Evolutionary conservation across 1,140 invertebrate species (phyloP).

Genomic region (Pectinophora gossypiella): DNA sequence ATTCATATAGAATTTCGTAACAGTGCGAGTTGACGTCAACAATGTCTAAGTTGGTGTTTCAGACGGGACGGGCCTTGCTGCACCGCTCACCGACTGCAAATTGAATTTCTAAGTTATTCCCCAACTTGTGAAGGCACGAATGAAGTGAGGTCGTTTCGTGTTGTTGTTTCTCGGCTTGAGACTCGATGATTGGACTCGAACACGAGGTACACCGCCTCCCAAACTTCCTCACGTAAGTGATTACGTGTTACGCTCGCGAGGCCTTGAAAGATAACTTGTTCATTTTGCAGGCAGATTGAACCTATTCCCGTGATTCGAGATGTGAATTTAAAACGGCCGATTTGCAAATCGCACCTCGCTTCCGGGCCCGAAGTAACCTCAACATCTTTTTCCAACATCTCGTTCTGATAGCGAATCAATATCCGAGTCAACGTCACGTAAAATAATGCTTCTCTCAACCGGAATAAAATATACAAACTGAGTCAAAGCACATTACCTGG

Average conservation of each 20-base stretch:
- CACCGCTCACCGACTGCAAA: constrained; percentile 35
- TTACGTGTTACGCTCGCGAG: constrained; percentile 20
- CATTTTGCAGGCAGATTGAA: constrained; percentile 21
- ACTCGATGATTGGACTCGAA: constrained; percentile 38
- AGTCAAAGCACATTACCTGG: too few species aligned
- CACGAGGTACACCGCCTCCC: too few species aligned
- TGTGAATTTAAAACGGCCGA: constrained; percentile 27
- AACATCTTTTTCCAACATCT: too few species aligned
- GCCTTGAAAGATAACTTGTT: too few species aligned
- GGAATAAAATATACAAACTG: too few species aligned
- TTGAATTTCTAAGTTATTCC: constrained; percentile 59
- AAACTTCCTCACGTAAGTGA: constrained; percentile 13
- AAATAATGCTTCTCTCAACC: too few species aligned
- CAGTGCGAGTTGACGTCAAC: constrained; percentile 12
- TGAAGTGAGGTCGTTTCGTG: constrained; percentile 43
- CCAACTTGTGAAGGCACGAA: constrained; percentile 40
- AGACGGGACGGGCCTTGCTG: background rate
- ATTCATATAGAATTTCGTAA: background rate
- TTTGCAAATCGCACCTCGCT: too few species aligned
- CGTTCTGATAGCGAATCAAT: too few species aligned
- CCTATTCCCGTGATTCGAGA: constrained; percentile 20
- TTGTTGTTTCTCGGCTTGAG: constrained; percentile 33
- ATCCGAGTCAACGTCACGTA: too few species aligned
- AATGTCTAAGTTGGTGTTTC: constrained; percentile 32
- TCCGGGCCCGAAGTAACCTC: too few species aligned